These are phyloP conservation scores for Pituophis catenifer DNA, from an alignment of 2,113 vertebrate species.

Conservation along the genomic window DNA sequence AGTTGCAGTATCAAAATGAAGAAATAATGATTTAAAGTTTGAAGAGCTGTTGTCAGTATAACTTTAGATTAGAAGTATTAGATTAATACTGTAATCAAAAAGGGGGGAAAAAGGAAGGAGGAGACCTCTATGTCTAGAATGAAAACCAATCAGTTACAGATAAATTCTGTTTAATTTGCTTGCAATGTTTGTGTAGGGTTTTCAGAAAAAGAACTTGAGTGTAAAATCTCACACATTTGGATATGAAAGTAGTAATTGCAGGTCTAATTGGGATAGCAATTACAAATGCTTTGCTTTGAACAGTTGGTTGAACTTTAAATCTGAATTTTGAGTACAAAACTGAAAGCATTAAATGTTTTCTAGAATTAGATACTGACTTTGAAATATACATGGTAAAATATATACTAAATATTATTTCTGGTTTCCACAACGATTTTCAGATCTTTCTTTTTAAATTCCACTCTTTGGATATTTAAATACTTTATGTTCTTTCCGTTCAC, in stretches of 20 bases:
- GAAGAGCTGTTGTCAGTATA: slow-evolving; percentile 2
- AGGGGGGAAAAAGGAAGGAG: neutral
- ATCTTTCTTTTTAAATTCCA: neutral
- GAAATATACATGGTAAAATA: neutral
- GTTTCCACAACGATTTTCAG: neutral
- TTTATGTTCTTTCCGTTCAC: neutral
- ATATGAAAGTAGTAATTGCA: slow-evolving; percentile 19
- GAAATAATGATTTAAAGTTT: neutral
- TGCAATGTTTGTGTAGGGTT: neutral
- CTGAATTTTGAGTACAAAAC: slow-evolving; percentile 14
- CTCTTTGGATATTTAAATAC: neutral
- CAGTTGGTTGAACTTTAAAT: slow-evolving; percentile 22
- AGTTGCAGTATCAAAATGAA: neutral
- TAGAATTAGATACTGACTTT: slow-evolving; percentile 9
- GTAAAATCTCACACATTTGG: slow-evolving; percentile 26
- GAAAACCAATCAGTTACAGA: neutral
- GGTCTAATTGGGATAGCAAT: slow-evolving; percentile 24
- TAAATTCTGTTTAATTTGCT: neutral
- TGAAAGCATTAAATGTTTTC: slow-evolving; percentile 2
- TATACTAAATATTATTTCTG: neutral
- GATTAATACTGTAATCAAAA: neutral
- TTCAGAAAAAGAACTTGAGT: slow-evolving; percentile 1
- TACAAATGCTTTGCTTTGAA: slow-evolving; percentile 26
- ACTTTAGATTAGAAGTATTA: neutral
- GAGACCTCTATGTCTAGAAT: neutral